Percentiles rank a stretch among this genome's conserved stretches.
Evolutionary conservation across 2,888 invertebrate genomes (phyloP).

Genomic region (Tenthredo notha): DNA sequence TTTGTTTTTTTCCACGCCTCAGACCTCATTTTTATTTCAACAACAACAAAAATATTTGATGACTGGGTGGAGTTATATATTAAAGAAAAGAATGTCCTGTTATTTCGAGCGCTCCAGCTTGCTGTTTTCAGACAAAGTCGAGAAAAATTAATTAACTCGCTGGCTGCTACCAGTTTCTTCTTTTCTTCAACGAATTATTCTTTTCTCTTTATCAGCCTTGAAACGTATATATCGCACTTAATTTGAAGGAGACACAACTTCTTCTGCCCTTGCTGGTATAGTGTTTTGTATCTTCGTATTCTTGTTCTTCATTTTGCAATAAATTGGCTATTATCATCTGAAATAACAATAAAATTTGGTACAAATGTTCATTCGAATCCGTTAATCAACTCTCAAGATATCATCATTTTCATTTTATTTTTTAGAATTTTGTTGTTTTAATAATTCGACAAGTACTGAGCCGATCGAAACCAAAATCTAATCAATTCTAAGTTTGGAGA

Average conservation of each 20-base stretch:
- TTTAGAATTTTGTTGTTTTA: too few species aligned
- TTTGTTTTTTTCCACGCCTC: background rate
- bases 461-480: too few species aligned
- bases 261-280: background rate
- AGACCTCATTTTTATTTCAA: slow-evolving; percentile 22
- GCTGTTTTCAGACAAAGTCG: slow-evolving; percentile 2
- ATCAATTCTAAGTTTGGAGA: too few species aligned
- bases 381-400: too few species aligned
- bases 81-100: slow-evolving; percentile 6
- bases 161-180: background rate
- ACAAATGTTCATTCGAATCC: too few species aligned
- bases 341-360: background rate
- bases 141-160: slow-evolving; percentile 19
- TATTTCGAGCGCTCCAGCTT: slow-evolving; percentile 8
- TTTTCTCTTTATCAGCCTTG: background rate
- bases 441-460: too few species aligned
- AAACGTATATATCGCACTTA: background rate
- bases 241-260: background rate
- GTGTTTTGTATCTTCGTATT: background rate
- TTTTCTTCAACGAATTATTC: background rate
- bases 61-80: slow-evolving; percentile 17
- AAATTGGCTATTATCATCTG: background rate
- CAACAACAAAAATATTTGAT: slow-evolving; percentile 8
- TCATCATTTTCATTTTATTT: too few species aligned
- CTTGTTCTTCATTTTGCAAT: background rate